Percentiles rank a stretch among this genome's conserved stretches.
Evolutionary conservation across 2,888 invertebrate species (phyloP).

Genomic region (Cheilosia vernalis): DNA sequence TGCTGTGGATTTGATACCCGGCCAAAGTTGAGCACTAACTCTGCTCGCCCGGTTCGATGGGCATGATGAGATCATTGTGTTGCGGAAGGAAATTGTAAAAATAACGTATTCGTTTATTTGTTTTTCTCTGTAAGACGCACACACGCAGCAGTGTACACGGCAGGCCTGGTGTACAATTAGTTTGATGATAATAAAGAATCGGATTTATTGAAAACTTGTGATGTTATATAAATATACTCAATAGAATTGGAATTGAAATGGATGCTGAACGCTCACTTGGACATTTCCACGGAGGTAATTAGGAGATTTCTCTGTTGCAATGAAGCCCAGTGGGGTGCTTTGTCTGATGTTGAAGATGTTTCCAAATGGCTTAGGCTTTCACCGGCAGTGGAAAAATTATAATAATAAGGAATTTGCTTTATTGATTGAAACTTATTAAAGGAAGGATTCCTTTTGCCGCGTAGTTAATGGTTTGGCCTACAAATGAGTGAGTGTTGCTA

Average conservation of each 20-base stretch:
- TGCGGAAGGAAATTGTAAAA: conserved; percentile 65
- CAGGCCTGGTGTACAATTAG: conserved; percentile 22
- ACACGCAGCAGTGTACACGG: conserved; percentile 3
- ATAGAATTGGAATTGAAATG: conserved; percentile 12
- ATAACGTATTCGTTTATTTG: conserved; percentile 57
- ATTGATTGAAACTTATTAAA: too few species aligned
- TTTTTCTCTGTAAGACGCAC: conserved; percentile 43
- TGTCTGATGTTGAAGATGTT: conserved; percentile 34
- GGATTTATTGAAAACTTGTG: conserved; percentile 53
- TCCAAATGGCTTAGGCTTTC: conserved; percentile 11
- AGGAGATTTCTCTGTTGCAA: conserved; percentile 37
- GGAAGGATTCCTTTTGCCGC: too few species aligned
- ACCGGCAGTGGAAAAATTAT: neutral
- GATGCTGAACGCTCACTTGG: conserved; percentile 24
- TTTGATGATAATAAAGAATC: conserved; percentile 63
- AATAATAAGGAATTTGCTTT: too few species aligned
- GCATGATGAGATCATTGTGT: conserved; percentile 43
- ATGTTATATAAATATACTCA: conserved; percentile 47
- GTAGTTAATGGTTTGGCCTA: too few species aligned
- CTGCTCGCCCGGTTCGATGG: neutral
- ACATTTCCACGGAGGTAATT: conserved; percentile 51
- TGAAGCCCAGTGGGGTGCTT: conserved; percentile 13
- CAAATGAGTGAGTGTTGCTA: too few species aligned
- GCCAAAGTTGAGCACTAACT: conserved; percentile 9
- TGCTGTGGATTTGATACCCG: conserved; percentile 36